Evolutionary conservation across 2,888 invertebrate genomes (phyloP).

Genomic region (Belgica antarctica): DNA sequence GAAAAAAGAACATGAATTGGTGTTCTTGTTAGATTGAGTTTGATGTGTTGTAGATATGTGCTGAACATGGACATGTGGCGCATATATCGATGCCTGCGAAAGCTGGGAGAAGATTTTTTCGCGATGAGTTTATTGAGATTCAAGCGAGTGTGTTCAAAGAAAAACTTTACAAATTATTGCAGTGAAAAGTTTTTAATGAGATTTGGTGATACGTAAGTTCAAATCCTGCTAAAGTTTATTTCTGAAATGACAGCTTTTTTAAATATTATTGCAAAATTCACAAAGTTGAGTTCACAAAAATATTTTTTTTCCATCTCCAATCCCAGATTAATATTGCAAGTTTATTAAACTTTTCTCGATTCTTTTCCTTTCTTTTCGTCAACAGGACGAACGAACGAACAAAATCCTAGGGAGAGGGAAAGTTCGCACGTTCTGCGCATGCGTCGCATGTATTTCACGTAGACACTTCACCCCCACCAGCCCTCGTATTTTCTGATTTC

Average conservation of each 20-base stretch:
- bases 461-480: slow-evolving; percentile 30
- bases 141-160: neutral
- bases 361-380: slow-evolving; percentile 19
- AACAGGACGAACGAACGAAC: too few relatives aligned
- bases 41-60: neutral
- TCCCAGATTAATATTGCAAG: slow-evolving; percentile 39
- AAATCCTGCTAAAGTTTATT: too few relatives aligned
- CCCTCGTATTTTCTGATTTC: slow-evolving; percentile 6
- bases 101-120: neutral
- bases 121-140: neutral
- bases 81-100: neutral
- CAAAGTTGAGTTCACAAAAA: too few relatives aligned
- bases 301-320: too few relatives aligned
- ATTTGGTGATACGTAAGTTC: neutral
- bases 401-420: slow-evolving; percentile 31
- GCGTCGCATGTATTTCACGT: slow-evolving; percentile 35
- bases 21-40: slow-evolving; percentile 12
- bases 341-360: slow-evolving; percentile 40
- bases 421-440: slow-evolving; percentile 9
- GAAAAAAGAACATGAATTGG: slow-evolving; percentile 11
- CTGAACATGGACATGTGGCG: neutral
- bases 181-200: neutral
- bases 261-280: too few relatives aligned
- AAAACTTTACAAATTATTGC: neutral
- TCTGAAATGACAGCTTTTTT: neutral